These are phyloP conservation scores for Gastracanthus pulcherrimus DNA, from an alignment of 2,888 invertebrate genomes.

Conservation along the genomic window DNA sequence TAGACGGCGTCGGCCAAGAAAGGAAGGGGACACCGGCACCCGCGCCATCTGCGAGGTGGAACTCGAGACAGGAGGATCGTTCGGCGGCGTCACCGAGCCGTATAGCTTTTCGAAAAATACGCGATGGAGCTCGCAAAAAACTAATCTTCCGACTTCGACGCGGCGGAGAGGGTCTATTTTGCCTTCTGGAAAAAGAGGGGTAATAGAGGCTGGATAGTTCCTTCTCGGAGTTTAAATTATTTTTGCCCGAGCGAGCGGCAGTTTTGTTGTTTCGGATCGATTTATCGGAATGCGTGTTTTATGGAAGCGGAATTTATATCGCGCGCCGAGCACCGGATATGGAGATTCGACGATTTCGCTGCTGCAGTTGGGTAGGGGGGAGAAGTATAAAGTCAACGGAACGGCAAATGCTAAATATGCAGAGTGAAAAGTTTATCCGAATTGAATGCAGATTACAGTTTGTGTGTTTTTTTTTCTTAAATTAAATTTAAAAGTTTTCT, in stretches of 20 bases:
- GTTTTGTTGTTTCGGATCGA: neutral
- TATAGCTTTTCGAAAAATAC: neutral
- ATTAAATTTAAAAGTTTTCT: too few species aligned
- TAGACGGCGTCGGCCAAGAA: neutral
- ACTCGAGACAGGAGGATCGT: neutral
- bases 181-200: too few species aligned
- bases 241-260: neutral
- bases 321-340: neutral
- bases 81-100: neutral
- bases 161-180: too few species aligned
- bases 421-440: too few species aligned
- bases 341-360: neutral
- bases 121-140: neutral
- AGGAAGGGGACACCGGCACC: neutral
- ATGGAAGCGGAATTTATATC: neutral
- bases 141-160: neutral
- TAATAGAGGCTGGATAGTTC: too few species aligned
- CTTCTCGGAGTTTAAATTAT: constrained; percentile 3
- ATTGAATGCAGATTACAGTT: too few species aligned
- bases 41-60: neutral
- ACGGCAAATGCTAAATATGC: too few species aligned
- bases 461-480: too few species aligned
- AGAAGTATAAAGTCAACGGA: neutral
- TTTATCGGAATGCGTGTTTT: neutral
- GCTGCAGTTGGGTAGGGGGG: neutral